These are phyloP conservation scores for Solenodon paradoxus DNA, from an alignment of 2,113 vertebrate species.

Conservation along the genomic window DNA sequence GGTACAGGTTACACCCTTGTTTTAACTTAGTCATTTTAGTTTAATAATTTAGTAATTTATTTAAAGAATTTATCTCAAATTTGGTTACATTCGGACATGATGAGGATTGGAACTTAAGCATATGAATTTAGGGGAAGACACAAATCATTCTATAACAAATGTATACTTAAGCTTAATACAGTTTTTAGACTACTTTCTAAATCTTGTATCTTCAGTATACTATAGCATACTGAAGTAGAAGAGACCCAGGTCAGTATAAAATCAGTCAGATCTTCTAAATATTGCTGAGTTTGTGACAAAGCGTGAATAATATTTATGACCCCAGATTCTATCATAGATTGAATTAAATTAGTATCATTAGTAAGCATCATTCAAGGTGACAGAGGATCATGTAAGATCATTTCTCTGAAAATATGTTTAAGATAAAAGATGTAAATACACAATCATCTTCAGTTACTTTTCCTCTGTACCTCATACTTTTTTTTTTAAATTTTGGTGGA, in stretches of 20 bases:
- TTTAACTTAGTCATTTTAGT: neutral
- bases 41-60: neutral
- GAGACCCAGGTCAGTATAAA: neutral
- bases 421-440: neutral
- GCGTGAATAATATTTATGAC: neutral
- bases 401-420: neutral
- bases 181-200: neutral
- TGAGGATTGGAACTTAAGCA: neutral
- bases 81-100: neutral
- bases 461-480: fast-evolving
- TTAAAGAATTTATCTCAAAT: neutral
- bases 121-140: neutral
- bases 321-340: neutral
- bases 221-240: neutral
- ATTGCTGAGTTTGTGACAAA: neutral
- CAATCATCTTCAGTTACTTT: neutral
- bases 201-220: no score
- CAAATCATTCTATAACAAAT: neutral
- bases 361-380: neutral
- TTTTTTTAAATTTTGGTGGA: neutral
- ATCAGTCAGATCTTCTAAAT: neutral
- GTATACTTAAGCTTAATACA: neutral
- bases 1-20: neutral
- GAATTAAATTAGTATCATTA: neutral
- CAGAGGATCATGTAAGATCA: neutral